phyloP scores from a whole-genome alignment of 2,113 vertebrate species.

The Strigops habroptila region DNA sequence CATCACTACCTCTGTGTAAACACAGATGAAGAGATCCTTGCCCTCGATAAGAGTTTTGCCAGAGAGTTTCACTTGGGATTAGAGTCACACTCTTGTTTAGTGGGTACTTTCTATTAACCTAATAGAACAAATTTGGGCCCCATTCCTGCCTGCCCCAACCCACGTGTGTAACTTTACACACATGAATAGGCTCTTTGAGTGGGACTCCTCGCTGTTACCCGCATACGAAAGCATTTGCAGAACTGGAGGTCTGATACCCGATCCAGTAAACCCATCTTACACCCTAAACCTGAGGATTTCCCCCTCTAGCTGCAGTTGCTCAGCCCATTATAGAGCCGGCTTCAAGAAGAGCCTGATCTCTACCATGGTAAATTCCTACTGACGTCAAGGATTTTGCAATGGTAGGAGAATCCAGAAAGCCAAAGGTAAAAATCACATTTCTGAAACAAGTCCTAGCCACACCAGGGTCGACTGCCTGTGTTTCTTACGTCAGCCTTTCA shows the following conservation, averaged over 20 bases:
- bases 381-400: background rate
- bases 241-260: background rate
- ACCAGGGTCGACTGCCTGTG: accelerated
- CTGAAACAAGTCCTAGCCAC: background rate
- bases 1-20: background rate
- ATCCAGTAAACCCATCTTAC: background rate
- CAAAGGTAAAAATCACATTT: background rate
- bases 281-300: background rate
- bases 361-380: background rate
- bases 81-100: background rate
- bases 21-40: background rate
- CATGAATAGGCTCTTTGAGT: background rate
- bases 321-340: background rate
- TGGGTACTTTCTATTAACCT: background rate
- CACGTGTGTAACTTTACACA: background rate
- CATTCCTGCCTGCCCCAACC: background rate
- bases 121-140: background rate
- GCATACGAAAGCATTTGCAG: background rate
- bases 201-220: accelerated
- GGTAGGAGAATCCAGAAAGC: background rate
- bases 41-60: background rate
- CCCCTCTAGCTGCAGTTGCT: background rate
- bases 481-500: background rate
- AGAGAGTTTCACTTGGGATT: background rate
- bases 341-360: background rate